Evolutionary conservation across 2,888 invertebrate species (phyloP).

Genomic region (Lacanobia oleracea): DNA sequence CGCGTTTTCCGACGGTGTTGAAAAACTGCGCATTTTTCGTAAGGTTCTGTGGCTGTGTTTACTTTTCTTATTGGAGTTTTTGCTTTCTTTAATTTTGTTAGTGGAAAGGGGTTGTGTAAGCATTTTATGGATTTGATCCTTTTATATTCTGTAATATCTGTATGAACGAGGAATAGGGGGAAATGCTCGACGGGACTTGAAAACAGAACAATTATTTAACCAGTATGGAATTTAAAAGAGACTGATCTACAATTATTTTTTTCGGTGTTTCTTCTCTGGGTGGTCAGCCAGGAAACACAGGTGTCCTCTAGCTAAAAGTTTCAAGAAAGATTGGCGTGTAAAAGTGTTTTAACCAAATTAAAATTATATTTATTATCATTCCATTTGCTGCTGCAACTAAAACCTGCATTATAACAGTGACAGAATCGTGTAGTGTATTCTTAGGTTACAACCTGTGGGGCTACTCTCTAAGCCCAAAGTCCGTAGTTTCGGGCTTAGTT

Average conservation of each 20-base stretch:
- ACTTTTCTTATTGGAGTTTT: conserved; percentile 36
- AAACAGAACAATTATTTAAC: neutral
- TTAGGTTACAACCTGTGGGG: no score
- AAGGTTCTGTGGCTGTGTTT: conserved; percentile 39
- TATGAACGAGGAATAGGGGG: neutral
- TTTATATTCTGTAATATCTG: neutral
- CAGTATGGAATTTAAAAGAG: no score
- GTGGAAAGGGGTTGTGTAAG: neutral
- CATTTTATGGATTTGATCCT: neutral
- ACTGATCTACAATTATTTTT: no score
- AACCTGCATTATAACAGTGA: neutral
- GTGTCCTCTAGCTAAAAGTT: no score
- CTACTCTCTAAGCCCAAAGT: no score
- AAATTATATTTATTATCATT: no score
- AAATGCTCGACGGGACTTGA: neutral
- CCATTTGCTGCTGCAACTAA: no score
- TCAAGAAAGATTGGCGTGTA: no score
- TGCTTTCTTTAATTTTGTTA: conserved; percentile 3
- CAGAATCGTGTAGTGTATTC: neutral
- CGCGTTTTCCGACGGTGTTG: conserved; percentile 43
- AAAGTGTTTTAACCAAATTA: no score
- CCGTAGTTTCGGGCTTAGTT: no score
- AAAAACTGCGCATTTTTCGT: conserved; percentile 38
- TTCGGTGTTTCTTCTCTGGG: no score
- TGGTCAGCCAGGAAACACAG: no score